Base-by-base conservation (phyloP, 1,140 invertebrate species). In the Microvelia longipes region DNA sequence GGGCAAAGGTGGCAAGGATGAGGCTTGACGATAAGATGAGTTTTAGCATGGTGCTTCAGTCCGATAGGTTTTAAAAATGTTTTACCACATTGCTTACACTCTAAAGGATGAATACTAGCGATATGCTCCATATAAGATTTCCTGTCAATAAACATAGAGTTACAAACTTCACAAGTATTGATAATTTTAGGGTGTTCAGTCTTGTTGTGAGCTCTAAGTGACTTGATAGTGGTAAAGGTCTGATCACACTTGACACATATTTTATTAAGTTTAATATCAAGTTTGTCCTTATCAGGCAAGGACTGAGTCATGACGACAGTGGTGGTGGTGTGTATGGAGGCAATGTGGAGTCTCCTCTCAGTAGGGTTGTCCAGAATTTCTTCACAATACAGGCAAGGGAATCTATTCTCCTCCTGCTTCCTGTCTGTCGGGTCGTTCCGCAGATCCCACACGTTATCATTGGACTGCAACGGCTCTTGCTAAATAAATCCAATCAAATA, bases 61-160 rank as follows among this genome's bases (percentile, higher is more conserved):
- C 90, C 89, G 28, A 72, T 28, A 68, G 73, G 73, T 2, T 68
- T 70, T 26, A 68, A 69, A 29, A 77, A 77, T 30, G 86, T 87
- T 77, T 91, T 91, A 2, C 89, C 88, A 76, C 90, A 92, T 29
- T 87, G 86, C 27, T 85, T 82, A 74, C 90, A 92, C 76, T 91
- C 88, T 26, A 91, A 81, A 0, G 90, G 90, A 78, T 92, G 90
- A 60, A 88, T 84, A 73, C 87, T 88, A 2, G 63, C 68, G 24
- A 77, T 73, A 71, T 77, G 76, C 28, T 74, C 71, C n/a, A 71
- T 69, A 66, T 74, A 76, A 24, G 70, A 67, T 60, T 75, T 73
- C 26, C 69, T 68, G 29, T 69, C 73, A 19, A 70, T 29, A 72
- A 78, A 78, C 2, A 70, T 63, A 50, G 72, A 68, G 24, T 72